A percentile compares a stretch with the other conserved stretches of the same genome.
phyloP scores from a whole-genome alignment of 2,888 invertebrate species.

The Lysandra bellargus region DNA sequence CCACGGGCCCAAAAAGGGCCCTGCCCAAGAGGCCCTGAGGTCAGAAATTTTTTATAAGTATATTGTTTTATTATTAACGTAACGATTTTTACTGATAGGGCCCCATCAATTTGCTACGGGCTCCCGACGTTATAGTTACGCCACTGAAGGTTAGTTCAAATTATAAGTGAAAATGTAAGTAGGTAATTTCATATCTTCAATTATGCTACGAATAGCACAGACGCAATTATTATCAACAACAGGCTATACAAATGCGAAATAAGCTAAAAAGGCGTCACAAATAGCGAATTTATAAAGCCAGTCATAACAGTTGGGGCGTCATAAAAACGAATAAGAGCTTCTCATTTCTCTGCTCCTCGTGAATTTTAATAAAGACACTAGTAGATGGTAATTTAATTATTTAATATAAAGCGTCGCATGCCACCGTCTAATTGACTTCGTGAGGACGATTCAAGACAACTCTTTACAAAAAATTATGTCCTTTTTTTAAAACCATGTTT shows the following conservation, averaged over 20 bases:
- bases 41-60: too few relatives aligned
- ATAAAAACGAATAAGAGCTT: conserved; percentile 39
- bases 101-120: too few relatives aligned
- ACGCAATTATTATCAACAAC: not conserved
- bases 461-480: conserved; percentile 34
- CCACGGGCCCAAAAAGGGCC: too few relatives aligned
- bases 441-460: conserved; percentile 36
- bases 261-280: conserved; percentile 31
- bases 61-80: too few relatives aligned
- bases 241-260: not conserved
- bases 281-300: conserved; percentile 33
- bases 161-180: too few relatives aligned
- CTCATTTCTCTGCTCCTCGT: conserved; percentile 44
- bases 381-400: conserved; percentile 62
- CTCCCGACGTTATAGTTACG: too few relatives aligned
- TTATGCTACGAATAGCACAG: not conserved
- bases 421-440: conserved; percentile 42
- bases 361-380: conserved; percentile 56
- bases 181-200: too few relatives aligned
- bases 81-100: too few relatives aligned
- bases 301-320: conserved; percentile 34
- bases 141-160: too few relatives aligned
- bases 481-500: conserved; percentile 19
- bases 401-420: conserved; percentile 44
- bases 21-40: too few relatives aligned